Percentiles rank a stretch among this genome's conserved stretches.
Evolutionary conservation across 2,113 vertebrate genomes (phyloP).

Genomic region (Passer montanus): DNA sequence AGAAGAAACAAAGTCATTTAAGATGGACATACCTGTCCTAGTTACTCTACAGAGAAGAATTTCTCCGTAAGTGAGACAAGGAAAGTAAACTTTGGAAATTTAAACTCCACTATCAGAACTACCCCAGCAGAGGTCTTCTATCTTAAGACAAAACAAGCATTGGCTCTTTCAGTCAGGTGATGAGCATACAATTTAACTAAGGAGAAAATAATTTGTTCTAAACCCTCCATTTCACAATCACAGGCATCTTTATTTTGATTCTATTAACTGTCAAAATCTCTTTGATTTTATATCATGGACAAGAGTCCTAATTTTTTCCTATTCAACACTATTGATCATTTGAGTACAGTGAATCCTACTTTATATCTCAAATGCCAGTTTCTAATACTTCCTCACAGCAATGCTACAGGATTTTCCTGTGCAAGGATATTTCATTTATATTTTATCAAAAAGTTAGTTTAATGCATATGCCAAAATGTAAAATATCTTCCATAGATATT

Average conservation of each 20-base stretch:
- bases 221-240: not conserved
- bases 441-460: not conserved
- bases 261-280: not conserved
- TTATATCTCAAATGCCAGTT: not conserved
- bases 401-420: not conserved
- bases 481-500: not conserved
- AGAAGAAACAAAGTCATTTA: not conserved
- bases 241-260: not conserved
- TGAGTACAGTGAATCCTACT: not conserved
- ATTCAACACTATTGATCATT: not conserved
- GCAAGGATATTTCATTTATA: not conserved
- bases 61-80: not conserved
- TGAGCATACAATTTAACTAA: not conserved
- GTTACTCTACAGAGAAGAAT: not conserved
- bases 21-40: not conserved
- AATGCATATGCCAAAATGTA: not conserved
- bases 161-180: not conserved
- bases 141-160: not conserved
- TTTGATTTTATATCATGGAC: fast-evolving
- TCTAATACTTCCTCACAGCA: not conserved
- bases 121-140: not conserved
- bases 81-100: not conserved
- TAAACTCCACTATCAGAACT: not conserved
- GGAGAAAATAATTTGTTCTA: not conserved
- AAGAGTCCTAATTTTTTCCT: not conserved